phyloP scores from a whole-genome alignment of 2,113 vertebrate genomes.

The Phyllostomus hastatus region DNA sequence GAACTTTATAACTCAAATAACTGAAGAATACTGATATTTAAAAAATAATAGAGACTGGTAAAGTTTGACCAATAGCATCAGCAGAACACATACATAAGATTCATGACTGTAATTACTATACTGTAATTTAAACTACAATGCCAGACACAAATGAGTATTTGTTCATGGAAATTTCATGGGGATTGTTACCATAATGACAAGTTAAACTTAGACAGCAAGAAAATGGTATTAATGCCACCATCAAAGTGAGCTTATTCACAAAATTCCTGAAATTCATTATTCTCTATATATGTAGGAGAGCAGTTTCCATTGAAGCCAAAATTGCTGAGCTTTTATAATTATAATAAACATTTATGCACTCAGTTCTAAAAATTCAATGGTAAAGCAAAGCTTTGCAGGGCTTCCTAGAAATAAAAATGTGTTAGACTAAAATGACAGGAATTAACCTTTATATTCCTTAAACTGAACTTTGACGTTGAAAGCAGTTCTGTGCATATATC shows the following conservation, averaged over 20 bases:
- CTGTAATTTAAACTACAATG: no score
- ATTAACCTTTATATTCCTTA: not conserved
- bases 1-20: not conserved
- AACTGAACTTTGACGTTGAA: not conserved
- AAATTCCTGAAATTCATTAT: conserved; percentile 30
- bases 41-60: not conserved
- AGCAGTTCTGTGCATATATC: not conserved
- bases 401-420: not conserved
- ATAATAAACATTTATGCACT: not conserved
- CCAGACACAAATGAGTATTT: no score
- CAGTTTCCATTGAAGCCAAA: not conserved
- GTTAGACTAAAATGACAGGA: not conserved
- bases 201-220: not conserved
- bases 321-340: not conserved
- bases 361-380: not conserved
- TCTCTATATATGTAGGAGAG: not conserved
- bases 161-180: not conserved
- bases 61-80: not conserved
- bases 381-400: not conserved
- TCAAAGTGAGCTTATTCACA: conserved; percentile 19
- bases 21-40: not conserved
- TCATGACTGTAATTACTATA: not conserved
- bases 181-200: not conserved
- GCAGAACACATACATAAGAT: not conserved
- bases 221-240: conserved; percentile 1